phyloP scores from a whole-genome alignment of 2,797 vertebrate genomes.

The Halcyon chelicuti region DNA sequence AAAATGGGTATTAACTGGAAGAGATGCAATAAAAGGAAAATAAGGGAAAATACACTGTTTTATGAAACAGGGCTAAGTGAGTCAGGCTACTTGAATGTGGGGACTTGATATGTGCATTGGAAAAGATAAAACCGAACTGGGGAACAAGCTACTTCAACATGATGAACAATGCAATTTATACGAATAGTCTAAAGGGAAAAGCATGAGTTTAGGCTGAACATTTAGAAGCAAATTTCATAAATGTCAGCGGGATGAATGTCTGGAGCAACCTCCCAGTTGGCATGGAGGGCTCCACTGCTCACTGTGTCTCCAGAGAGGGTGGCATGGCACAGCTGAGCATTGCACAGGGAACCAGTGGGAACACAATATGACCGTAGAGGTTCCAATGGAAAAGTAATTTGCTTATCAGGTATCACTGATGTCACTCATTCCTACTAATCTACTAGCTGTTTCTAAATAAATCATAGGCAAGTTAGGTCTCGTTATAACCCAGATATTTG shows the following conservation, averaged over 20 bases:
- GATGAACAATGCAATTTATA: background rate
- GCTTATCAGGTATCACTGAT: background rate
- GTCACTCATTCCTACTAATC: background rate
- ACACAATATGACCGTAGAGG: rapidly evolving
- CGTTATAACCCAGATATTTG: background rate
- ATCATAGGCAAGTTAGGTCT: background rate
- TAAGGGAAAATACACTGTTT: background rate
- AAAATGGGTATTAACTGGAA: background rate
- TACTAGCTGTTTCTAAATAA: background rate
- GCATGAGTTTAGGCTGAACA: background rate
- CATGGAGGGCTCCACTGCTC: rapidly evolving
- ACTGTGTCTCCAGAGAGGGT: background rate
- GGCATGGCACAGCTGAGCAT: background rate
- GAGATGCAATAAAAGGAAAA: background rate
- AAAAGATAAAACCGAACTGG: background rate
- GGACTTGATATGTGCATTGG: background rate
- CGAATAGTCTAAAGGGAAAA: background rate
- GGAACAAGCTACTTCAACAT: background rate
- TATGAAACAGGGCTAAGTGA: background rate
- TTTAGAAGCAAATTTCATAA: background rate
- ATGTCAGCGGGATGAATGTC: background rate
- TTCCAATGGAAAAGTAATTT: background rate
- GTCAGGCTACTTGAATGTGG: background rate
- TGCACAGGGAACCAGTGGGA: background rate
- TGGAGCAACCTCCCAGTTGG: background rate